Base-by-base conservation (phyloP, 2,113 vertebrate species). In the Centropus bengalensis region DNA sequence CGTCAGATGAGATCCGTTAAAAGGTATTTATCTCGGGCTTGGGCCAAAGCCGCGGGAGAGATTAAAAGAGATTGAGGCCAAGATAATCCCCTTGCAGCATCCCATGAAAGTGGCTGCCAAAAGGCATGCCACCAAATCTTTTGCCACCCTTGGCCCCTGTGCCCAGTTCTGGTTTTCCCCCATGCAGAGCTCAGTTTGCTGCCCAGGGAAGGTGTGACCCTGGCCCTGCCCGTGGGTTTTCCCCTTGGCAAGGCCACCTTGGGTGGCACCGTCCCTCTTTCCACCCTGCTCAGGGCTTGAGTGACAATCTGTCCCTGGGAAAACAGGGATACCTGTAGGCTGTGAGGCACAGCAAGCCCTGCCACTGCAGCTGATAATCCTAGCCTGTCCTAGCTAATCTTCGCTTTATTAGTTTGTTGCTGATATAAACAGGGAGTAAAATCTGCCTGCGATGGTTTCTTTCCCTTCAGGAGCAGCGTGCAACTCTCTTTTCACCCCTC, bases 1-100 rank as follows among this genome's bases (percentile, higher is more conserved):
- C 96, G 96, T 97, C 97, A 97, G 96, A 94, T 93, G 85, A 92
- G 95, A 97, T 96, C 96, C 87, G 70, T 96, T 97, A 97, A 97
- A 97, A 97, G 97, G 97, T 97, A 97, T 97, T 97, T 97, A 97
- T 97, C 96, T 96, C 93, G 0, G 89, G 97, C 96, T 97, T 97
- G 95, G 96, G 96, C 97, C 96, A 97, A 97, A 97, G 97, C 97
- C 0, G 73, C 23, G 14, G 96, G 97, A 90, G 95, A 96, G 96
- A 97, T 97, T 97, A 97, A 93, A 96, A 95, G 90, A 96, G 97
- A 97, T 97, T 97, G 97, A 97, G 97, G 97, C 95, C 97, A 97
- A 96, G 95, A 96, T 97, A 97, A 97, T 97, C 97, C 94, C 76
- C 86, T 83, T 5, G 14, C 59, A 97, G 97, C 95, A 97, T 97